Evolutionary conservation across 2,888 invertebrate genomes (phyloP), one percentile per base, ranked within the genome.

Genomic region (Leistus spinibarbis): DNA sequence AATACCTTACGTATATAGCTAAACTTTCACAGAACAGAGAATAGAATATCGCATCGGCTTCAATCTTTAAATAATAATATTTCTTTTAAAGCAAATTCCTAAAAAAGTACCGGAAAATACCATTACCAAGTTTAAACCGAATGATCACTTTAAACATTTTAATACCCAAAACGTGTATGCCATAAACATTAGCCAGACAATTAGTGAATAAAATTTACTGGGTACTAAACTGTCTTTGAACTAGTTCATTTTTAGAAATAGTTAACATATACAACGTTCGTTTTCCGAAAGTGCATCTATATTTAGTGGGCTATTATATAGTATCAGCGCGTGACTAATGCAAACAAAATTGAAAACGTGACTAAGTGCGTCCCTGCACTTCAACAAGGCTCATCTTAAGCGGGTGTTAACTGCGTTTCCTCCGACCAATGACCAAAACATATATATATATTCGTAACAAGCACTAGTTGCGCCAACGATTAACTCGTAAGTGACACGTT

Each of bases 351-450:
- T 40, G 40, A 40, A 40, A 40, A 40, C 40, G 40, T 40, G 20
- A 27, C 69, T 70, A 56, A 72, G 54, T 65, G 65, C 72, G 40
- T n/a, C 57, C 20, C 72, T 72, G 60, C 22, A 5, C n/a, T n/a
- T n/a, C n/a, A 16, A 54, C 54, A 54, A 17, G 54, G 60, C 22
- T 40, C 24, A 64, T 72, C 72, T 72, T 72, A 56, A 72, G 57
- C 72, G 72, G 65, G 64, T 72, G 72, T 72, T 72, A 72, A 72
- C 66, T 64, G 53, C 71, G 53, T 64, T 72, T 72, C 72, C 72
- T 72, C 69, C 23, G 40, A 5, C 10, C 3, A 40, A 40, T 40
- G 40, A 40, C 40, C 3, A 40, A 40, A 40, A 40, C 40, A 13
- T 40, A 40, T 7, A 5, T 3, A 40, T 7, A 5, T 40, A 40